Conservation (phyloP, 2,113 vertebrate species). For the Apodemus speciosus region DNA sequence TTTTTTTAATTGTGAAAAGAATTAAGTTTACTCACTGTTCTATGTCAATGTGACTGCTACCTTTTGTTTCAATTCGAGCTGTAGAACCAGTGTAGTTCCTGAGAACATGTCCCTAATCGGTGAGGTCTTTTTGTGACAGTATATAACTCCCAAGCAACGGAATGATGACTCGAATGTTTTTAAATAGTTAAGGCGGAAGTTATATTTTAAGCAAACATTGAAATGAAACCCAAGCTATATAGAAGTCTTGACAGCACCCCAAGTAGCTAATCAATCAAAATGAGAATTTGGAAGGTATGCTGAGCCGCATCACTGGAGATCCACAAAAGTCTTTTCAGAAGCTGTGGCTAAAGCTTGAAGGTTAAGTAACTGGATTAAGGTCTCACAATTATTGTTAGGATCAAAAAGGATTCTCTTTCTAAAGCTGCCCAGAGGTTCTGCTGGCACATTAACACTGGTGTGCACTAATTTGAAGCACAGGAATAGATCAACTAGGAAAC, state of each 20-base stretch:
- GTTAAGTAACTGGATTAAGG: neutral
- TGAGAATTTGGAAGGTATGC: neutral
- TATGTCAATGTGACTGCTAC: neutral
- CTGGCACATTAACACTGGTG: neutral
- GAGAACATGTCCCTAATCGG: neutral
- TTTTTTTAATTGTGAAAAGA: neutral
- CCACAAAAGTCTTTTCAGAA: neutral
- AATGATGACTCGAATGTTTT: conserved; percentile 38
- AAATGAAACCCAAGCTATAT: conserved; percentile 36
- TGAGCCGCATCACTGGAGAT: neutral
- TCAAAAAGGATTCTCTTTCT: conserved; percentile 5
- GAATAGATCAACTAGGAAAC: neutral
- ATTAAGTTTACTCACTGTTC: neutral
- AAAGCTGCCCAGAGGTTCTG: neutral
- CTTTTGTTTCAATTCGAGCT: neutral
- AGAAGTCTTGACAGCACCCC: conserved; percentile 37
- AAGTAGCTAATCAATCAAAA: conserved; percentile 55
- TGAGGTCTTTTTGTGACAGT: neutral
- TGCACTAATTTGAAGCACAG: conserved; percentile 33
- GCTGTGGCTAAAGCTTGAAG: neutral
- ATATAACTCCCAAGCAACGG: neutral
- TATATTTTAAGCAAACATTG: conserved; percentile 45
- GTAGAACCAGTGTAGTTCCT: neutral
- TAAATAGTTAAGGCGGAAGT: conserved; percentile 44
- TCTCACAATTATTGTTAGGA: conserved; percentile 44